These are phyloP conservation scores for Eolophus roseicapilla DNA, from an alignment of 2,113 vertebrate genomes.

Conservation along the genomic window DNA sequence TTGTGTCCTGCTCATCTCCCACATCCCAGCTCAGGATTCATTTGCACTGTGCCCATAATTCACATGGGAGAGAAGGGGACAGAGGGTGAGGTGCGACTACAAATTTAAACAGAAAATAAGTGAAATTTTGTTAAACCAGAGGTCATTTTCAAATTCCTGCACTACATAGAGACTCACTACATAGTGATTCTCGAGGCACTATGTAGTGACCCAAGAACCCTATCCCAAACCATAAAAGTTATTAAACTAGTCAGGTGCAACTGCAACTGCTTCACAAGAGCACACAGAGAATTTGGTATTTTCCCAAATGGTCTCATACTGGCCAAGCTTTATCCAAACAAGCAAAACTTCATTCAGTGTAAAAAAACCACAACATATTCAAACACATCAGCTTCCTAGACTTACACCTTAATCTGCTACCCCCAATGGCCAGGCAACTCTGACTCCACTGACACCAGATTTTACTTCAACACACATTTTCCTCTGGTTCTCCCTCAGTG, in stretches of 20 bases:
- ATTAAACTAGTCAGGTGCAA: not conserved
- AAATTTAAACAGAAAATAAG: not conserved
- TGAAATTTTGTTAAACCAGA: not conserved
- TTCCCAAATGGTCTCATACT: not conserved
- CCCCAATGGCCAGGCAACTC: not conserved
- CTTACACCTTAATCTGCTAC: not conserved
- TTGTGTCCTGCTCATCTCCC: not conserved
- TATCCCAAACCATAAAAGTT: not conserved
- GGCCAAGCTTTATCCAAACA: not conserved
- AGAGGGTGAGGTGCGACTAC: not conserved
- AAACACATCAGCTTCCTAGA: not conserved
- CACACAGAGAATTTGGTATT: not conserved
- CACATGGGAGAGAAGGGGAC: not conserved
- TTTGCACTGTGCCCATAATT: not conserved
- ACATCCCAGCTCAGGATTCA: not conserved
- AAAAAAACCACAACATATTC: not conserved
- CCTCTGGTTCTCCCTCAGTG: not conserved
- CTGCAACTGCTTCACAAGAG: not conserved
- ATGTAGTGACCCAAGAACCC: not conserved
- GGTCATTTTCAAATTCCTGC: not conserved
- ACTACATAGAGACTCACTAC: not conserved
- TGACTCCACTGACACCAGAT: not conserved
- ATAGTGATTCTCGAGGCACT: not conserved
- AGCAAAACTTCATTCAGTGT: not conserved
- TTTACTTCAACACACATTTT: not conserved